Base-by-base conservation (phyloP, 2,888 invertebrate species). In the Nomada goodeniana region DNA sequence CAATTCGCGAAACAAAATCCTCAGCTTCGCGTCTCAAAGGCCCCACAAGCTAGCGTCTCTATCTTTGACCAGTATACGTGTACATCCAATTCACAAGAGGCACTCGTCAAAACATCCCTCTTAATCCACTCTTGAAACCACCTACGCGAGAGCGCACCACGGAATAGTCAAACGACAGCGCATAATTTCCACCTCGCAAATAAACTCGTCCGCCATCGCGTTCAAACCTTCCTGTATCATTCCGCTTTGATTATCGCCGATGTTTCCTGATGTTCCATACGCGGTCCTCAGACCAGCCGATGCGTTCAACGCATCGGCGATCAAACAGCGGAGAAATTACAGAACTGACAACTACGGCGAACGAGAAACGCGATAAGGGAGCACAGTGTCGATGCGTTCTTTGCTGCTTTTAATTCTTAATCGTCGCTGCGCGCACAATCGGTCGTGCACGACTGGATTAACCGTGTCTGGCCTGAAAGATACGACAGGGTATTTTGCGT, bases 331-430 rank as follows among this genome's bases (percentile, higher is more conserved):
- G 11, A 23, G 60, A 67, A 72, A 67, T 55, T 20, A 67, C 61
- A 61, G 36, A 55, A 20, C 29, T 7, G 47, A 3, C 29, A 57
- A 80, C 50, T 72, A 23, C 61, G 79, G 71, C 53, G 80, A 70
- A 65, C 44, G 60, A 65, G 7, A 60, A 79, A 64, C 36, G 53
- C 29, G 79, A 78, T 71, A 78, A 80, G 60, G 50, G 52, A 57
- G 52, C 70, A 5, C 36, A 11, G 57, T 10, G 69, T 76, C 71
- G 67, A 81, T 63, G 23, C 60, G 79, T 59, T 69, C 80, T 71
- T 76, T 68, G 80, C 76, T 65, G 64, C 61, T 68, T 76, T 80
- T 83, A 82, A 83, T 64, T 68, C 78, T 80, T 86, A 82, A 83
- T 79, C 83, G 83, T 60, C 70, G 57, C 36, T 23, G 53, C 26